Evolutionary conservation across 2,113 vertebrate genomes (phyloP), one percentile per base, ranked within the genome.

Genomic region (Oncorhynchus nerka): DNA sequence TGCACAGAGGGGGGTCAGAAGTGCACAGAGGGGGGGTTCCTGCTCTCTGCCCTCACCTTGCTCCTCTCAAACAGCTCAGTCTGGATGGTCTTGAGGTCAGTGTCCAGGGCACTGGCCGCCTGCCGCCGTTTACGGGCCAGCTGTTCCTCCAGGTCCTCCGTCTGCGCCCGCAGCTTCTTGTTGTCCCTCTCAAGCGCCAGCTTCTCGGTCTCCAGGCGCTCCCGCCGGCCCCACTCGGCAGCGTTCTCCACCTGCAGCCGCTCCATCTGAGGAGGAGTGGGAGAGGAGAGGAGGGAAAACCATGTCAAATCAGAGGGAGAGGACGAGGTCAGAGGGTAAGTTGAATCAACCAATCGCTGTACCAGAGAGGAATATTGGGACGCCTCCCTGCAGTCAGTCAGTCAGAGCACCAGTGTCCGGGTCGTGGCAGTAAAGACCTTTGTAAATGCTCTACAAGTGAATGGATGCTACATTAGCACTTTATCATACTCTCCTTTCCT

Each of bases 161-260:
- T 94, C 90, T 99, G 98, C 0, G 94, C 93, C 30, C 95, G 90
- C 86, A 98, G 94, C 85, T 99, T 99, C 93, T 99, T 99, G 90
- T 98, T 99, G 89, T 99, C 98, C 24, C 98, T 81, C 88, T 99
- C 98, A 74, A 99, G 93, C 66, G 94, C 96, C 81, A 99, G 94
- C 82, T 99, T 99, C 86, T 99, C 97, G 0, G 98, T 99, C 92
- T 99, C 98, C 82, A 99, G 87, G 1, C 97, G 93, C 92, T 98
- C 97, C 3, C 98, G 88, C 51, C 96, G 94, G 39, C 98, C 97
- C 97, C 98, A 99, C 87, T 99, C 97, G 0, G 97, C 96, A 0
- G 98, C 96, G 0, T 99, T 99, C 91, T 99, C 97, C 0, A 96
- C 97, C 92, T 99, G 98, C 78, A 99, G 93, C 74, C 95, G 87